Evolutionary conservation across 2,797 vertebrate species (phyloP), one percentile per base, ranked within the genome.

Genomic region (Chelmon rostratus): DNA sequence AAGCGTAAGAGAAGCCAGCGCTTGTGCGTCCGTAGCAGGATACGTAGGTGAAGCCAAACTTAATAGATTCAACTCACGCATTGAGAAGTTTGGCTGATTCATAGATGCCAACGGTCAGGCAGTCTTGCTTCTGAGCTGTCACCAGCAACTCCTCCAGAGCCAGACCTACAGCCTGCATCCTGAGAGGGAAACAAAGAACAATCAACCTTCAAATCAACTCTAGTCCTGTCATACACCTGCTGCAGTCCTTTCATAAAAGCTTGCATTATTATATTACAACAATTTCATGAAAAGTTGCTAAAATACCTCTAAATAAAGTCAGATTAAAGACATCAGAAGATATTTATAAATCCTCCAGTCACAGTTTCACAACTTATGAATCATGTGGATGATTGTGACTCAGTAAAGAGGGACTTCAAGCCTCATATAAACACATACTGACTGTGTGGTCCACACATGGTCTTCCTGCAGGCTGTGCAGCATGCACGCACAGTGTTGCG

Each of bases 51-150:
- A 47, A 33, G 33, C 13, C 18, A 56, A 57, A 65, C 35, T 65
- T 21, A 31, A 63, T 25, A 65, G 6, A 35, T 74, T 71, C 15
- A 49, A 97, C 97, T 96, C 90, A 97, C 97, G 90, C 92, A 83
- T 97, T 96, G 77, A 98, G 96, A 54, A 97, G 94, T 89, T 97
- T 96, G 13, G 97, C 97, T 11, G 97, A 96, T 89, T 98, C 97
- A 80, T 97, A 97, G 77, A 97, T 96, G 65, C 97, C 97, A 38
- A 97, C 91, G 0, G 97, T 98, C 69, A 97, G 91, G 54, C 95
- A 96, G 83, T 96, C 95, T 70, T 96, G 95, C 58, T 94, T 90
- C 80, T 97, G 96, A 40, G 98, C 97, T 0, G 96, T 95, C 52
- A 96, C 94, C 81, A 98, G 81, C 84, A 98, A 86, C 85, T 97